Conservation (phyloP, 2,888 invertebrate genomes). For the Acanthococcus lagerstroemiae region DNA sequence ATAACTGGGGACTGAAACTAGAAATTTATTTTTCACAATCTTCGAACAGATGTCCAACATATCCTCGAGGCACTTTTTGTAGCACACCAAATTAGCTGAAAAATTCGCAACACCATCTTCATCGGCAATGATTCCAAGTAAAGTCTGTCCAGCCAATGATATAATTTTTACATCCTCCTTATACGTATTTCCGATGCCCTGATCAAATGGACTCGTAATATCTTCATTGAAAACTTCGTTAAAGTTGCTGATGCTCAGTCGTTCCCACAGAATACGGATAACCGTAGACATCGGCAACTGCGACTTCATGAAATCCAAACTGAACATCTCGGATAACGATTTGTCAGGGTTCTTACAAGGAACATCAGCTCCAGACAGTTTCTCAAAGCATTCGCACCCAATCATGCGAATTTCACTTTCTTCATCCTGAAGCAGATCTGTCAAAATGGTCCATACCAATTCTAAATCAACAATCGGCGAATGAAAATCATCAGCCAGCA, state of each 20-base stretch:
- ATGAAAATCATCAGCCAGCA: neutral
- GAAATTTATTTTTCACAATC: neutral
- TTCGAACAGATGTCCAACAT: neutral
- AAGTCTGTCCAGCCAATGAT: neutral
- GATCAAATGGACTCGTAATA: constrained; percentile 19
- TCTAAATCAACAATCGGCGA: neutral
- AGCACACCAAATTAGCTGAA: too few species aligned
- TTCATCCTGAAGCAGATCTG: constrained; percentile 10
- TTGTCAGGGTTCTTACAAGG: constrained; percentile 5
- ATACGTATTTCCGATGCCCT: neutral
- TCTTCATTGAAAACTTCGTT: neutral
- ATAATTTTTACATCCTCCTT: constrained; percentile 2
- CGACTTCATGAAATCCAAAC: neutral
- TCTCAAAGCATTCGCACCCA: neutral
- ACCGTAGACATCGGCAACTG: neutral
- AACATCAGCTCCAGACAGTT: too few species aligned
- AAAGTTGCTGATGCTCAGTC: neutral
- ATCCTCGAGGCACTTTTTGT: neutral
- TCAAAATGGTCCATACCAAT: constrained; percentile 1
- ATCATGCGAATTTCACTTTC: constrained; percentile 9
- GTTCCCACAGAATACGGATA: constrained; percentile 1
- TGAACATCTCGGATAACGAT: neutral
- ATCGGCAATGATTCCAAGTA: too few species aligned
- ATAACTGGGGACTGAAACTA: neutral
- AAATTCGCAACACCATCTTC: too few species aligned